phyloP scores from a whole-genome alignment of 2,888 invertebrate species.

The Syritta pipiens region DNA sequence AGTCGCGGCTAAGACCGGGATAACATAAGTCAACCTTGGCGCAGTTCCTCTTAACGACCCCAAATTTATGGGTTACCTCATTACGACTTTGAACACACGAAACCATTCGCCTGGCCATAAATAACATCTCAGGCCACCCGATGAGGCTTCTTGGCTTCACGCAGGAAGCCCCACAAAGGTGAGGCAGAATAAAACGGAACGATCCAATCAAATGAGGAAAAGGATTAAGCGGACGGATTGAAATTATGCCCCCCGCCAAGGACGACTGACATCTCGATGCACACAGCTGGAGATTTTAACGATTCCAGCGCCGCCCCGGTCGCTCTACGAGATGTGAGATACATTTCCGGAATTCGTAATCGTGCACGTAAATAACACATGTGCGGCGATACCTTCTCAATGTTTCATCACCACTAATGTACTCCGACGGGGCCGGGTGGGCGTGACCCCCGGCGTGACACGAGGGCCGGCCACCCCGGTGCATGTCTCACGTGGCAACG shows the following conservation, averaged over 20 bases:
- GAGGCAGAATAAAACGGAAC: too few species aligned
- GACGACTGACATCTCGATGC: background rate
- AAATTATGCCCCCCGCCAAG: constrained; percentile 4
- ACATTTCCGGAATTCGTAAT: constrained; percentile 48
- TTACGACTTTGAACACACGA: constrained; percentile 60
- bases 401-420: constrained; percentile 32
- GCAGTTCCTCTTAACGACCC: constrained; percentile 56
- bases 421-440: background rate
- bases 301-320: background rate
- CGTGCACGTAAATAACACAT: constrained; percentile 39
- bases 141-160: constrained; percentile 37
- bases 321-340: constrained; percentile 4
- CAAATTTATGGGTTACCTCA: constrained; percentile 60
- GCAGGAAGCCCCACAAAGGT: too few species aligned
- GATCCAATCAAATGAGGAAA: too few species aligned
- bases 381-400: constrained; percentile 19
- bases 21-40: constrained; percentile 26
- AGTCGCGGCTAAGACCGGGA: constrained; percentile 3
- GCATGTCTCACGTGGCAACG: constrained; percentile 30
- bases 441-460: too few species aligned
- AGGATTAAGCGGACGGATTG: too few species aligned
- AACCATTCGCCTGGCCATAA: constrained; percentile 48
- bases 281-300: background rate
- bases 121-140: constrained; percentile 10
- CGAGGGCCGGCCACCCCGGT: background rate